These are phyloP conservation scores for Cydia amplana DNA, from an alignment of 1,140 invertebrate genomes.

Conservation along the genomic window DNA sequence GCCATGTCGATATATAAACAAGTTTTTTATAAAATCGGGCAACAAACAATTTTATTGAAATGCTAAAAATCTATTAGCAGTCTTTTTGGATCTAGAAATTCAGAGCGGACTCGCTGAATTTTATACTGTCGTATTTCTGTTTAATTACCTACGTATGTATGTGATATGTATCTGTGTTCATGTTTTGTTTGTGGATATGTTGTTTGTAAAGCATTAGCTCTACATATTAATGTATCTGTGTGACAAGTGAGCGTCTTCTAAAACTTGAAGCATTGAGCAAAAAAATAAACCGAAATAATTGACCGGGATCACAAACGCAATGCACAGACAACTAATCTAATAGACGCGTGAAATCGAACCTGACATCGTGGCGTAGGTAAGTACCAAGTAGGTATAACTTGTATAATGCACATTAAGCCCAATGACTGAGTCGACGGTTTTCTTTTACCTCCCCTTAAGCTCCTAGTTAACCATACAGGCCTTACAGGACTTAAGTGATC, in stretches of 20 bases:
- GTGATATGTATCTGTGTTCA: not conserved
- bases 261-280: not conserved
- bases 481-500: no score
- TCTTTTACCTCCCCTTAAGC: no score
- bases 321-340: not conserved
- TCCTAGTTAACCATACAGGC: no score
- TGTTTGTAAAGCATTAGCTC: not conserved
- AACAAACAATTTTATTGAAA: no score
- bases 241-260: not conserved
- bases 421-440: no score
- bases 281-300: not conserved
- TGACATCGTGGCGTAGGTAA: not conserved
- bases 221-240: conserved; percentile 2
- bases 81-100: no score
- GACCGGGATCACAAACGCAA: not conserved
- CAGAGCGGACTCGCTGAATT: no score
- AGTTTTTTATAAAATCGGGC: no score
- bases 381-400: not conserved
- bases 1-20: not conserved
- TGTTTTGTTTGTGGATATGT: not conserved
- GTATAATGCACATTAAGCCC: no score
- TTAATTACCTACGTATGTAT: not conserved
- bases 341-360: not conserved
- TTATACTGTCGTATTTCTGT: not conserved
- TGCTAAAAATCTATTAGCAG: no score